phyloP scores from a whole-genome alignment of 2,888 invertebrate species.

The Tribolium freemani region DNA sequence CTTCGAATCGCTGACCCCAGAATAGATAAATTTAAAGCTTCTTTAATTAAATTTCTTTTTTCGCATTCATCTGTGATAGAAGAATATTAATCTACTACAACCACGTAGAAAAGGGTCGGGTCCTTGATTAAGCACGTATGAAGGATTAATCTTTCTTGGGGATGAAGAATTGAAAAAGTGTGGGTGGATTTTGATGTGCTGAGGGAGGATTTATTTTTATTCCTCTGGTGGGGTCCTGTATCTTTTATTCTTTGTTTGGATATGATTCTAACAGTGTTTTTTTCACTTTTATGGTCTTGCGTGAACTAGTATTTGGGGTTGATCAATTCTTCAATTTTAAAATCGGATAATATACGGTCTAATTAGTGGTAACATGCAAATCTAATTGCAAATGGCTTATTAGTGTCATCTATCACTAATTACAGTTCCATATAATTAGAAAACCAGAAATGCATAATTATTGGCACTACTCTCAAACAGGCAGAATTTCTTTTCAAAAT shows the following conservation, averaged over 20 bases:
- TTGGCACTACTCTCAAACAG: not conserved
- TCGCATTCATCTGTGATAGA: not conserved
- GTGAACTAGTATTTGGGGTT: no score
- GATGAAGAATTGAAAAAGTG: not conserved
- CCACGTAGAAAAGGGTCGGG: not conserved
- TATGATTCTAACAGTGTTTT: no score
- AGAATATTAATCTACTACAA: constrained; percentile 5
- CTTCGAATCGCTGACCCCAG: constrained; percentile 15
- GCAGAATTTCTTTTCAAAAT: not conserved
- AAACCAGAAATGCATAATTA: not conserved
- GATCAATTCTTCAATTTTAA: not conserved
- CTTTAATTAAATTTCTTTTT: constrained; percentile 3
- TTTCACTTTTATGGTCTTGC: no score
- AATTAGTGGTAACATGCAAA: not conserved
- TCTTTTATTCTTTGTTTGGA: no score
- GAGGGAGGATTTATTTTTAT: no score
- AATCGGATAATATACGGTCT: not conserved
- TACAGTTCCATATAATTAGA: not conserved
- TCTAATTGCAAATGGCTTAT: not conserved
- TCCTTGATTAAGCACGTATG: not conserved
- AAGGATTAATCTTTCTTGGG: not conserved
- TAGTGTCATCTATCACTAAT: not conserved
- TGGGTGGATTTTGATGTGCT: not conserved
- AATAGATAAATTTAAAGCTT: constrained; percentile 1
- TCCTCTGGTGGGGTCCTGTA: no score